Base-by-base conservation (phyloP, 2,797 vertebrate species). In the Arctocebus calabarensis region DNA sequence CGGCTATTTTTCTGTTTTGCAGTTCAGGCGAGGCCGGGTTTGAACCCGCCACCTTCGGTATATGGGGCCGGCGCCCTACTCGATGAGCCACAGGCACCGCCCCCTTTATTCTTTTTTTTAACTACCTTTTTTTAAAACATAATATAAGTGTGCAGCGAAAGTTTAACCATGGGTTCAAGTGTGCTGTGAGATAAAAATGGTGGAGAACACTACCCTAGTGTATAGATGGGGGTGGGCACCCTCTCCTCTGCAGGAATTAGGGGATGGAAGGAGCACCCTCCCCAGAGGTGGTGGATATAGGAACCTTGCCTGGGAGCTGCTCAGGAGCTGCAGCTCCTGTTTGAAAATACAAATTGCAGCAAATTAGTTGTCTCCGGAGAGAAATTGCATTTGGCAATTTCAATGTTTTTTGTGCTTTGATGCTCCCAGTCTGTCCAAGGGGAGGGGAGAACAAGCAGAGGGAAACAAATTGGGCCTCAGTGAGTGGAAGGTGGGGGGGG, bases 381-480 rank as follows among this genome's bases (percentile, higher is more conserved):
- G 94, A 97, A 96, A 97, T 81, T 96, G 81, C 59, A 6, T 94
- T 96, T 90, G 94, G 94, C 90, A 96, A 96, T 97, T 97, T 94
- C 57, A 64, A 0, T 97, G 87, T 88, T 93, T 95, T 97, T 96
- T 91, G 1, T 0, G 77, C 92, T 97, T 97, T 97, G 96, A 95
- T 97, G 92, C 91, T 93, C 55, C 61, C 0, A 52, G 2, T 94
- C 94, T 96, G 84, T 94, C 94, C 85, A 62, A 97, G n/a, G 66
- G 77, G 85, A 90, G 91, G 29, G 61, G 40, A 22, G 43, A n/a
- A 40, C 22, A 45, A 29, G 40, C 0, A 2, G 66, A 34, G 74
- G 77, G 85, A 75, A 62, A 71, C 5, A 27, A 87, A 84, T 57
- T 25, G 62, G 77, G 88, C 55, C 48, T 52, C 27, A 2, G 17